Base-by-base conservation (phyloP, 2,113 vertebrate genomes). In the Lota lota region DNA sequence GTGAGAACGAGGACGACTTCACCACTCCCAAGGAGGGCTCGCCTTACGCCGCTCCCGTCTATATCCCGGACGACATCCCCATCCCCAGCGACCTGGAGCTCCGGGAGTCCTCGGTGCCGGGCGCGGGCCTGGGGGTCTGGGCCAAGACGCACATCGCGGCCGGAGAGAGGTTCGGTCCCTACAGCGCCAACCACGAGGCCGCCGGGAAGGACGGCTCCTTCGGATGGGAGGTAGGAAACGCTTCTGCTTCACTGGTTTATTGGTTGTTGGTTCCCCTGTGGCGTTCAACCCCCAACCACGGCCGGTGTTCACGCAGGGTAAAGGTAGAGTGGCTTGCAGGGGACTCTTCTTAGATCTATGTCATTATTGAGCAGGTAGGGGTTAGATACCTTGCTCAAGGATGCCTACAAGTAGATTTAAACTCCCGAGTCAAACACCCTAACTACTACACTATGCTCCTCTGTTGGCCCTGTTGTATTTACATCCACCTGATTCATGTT, bases 11-110 rank as follows among this genome's bases (percentile, higher is more conserved):
- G 65, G 95, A 98, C 90, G 95, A 96, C 93, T 97, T 96, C 94
- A 97, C 95, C 92, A 98, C 95, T 67, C 95, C 97, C 84, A 98
- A 98, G 90, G 97, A 98, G 88, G 96, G 96, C 80, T 99, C 97
- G n/a, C 97, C 96, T 16, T 99, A 99, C 1, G 96, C 98, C 89
- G 96, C 96, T 61, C 96, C 97, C 0, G 97, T 99, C 93, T 99
- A 98, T 95, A 98, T 99, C 93, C 96, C 97, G 0, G 97, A 99
- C 51, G 97, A 99, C 93, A 98, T 99, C 93, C 96, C 96, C 75
- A 93, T 99, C 88, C 97, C 97, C 10, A 80, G 92, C 3, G 95
- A 98, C 85, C 95, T 99, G 84, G 97, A 99, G 90, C 94, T 99
- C 79, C 92, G 96, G 19, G 97, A 99, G 90, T 99, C 97, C 72